Conservation (phyloP, 1,140 invertebrate genomes). For the Cecropterus lyciades region DNA sequence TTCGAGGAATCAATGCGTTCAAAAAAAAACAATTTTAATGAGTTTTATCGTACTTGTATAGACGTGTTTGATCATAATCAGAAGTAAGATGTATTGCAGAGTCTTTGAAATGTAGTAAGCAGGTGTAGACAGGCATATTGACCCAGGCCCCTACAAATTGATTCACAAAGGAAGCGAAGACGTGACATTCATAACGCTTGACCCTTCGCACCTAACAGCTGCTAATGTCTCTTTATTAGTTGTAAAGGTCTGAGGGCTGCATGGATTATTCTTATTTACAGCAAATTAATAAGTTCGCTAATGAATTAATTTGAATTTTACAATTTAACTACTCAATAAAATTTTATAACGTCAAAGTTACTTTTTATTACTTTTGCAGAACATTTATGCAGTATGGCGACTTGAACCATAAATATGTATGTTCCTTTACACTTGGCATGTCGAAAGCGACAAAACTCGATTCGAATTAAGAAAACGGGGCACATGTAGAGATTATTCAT, state of each 20-base stretch:
- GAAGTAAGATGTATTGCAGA: not conserved
- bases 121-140: conserved; percentile 48
- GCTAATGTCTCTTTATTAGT: conserved; percentile 24
- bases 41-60: too few species aligned
- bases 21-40: too few species aligned
- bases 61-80: too few species aligned
- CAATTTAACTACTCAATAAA: not conserved
- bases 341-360: conserved; percentile 2
- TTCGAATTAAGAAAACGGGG: not conserved
- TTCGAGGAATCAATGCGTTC: too few species aligned
- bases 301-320: conserved; percentile 15
- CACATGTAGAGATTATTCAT: conserved; percentile 1
- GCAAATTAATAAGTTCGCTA: not conserved
- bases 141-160: conserved; percentile 62
- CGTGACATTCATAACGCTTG: conserved; percentile 50
- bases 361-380: not conserved
- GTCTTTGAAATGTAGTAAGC: conserved; percentile 6
- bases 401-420: not conserved
- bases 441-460: not conserved
- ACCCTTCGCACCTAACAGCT: conserved; percentile 40
- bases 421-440: not conserved
- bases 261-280: conserved; percentile 2
- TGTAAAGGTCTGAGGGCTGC: conserved; percentile 5
- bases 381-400: too few species aligned
- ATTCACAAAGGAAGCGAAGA: conserved; percentile 62